These are phyloP conservation scores for Zaprionus davidi DNA, from an alignment of 1,140 invertebrate genomes.

Conservation along the genomic window DNA sequence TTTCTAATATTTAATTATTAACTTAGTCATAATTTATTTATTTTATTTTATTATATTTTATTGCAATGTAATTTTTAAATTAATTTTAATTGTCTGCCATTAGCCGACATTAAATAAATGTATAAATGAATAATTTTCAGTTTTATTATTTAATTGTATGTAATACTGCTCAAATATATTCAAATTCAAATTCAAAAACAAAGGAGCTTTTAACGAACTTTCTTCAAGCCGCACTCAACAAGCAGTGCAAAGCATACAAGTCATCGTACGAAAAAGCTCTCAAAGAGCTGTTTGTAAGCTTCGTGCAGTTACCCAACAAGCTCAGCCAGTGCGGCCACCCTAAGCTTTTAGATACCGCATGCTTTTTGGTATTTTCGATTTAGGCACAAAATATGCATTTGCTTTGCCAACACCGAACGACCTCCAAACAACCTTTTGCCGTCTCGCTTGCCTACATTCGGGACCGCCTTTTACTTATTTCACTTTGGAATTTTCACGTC, in stretches of 20 bases:
- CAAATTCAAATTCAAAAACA: neutral
- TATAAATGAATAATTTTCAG: neutral
- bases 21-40: too few relatives aligned
- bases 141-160: neutral
- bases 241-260: slow-evolving; percentile 8
- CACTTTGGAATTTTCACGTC: slow-evolving; percentile 74
- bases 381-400: slow-evolving; percentile 48
- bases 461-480: slow-evolving; percentile 57
- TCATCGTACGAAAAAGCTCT: neutral
- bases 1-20: too few relatives aligned
- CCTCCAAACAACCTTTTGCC: slow-evolving; percentile 81
- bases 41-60: too few relatives aligned
- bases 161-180: neutral
- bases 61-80: too few relatives aligned
- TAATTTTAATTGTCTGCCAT: rapidly evolving
- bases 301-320: slow-evolving; percentile 33
- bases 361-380: slow-evolving; percentile 52
- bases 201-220: neutral
- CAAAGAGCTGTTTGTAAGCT: neutral
- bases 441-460: slow-evolving; percentile 62
- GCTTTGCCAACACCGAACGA: slow-evolving; percentile 74
- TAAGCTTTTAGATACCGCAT: slow-evolving; percentile 55
- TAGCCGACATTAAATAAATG: too few relatives aligned
- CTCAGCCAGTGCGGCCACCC: neutral
- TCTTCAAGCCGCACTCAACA: neutral